phyloP scores from a whole-genome alignment of 2,113 vertebrate species.

The Psilopogon haemacephalus region DNA sequence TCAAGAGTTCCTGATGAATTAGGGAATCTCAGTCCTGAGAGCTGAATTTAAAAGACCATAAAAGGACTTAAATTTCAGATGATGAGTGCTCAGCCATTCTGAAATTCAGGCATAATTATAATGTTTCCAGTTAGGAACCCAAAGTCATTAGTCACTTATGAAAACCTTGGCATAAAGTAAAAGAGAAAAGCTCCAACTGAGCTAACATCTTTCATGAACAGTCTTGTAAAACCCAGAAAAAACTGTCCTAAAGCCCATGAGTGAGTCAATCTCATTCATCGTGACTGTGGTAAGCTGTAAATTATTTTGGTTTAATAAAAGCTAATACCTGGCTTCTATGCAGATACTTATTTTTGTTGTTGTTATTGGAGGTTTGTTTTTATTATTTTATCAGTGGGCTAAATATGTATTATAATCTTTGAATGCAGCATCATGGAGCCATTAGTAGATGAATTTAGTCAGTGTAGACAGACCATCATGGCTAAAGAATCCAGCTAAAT shows the following conservation, averaged over 20 bases:
- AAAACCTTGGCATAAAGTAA: constrained; percentile 62
- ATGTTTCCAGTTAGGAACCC: constrained; percentile 65
- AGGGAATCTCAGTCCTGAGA: constrained; percentile 18
- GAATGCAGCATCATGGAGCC: constrained; percentile 27
- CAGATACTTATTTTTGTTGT: not conserved
- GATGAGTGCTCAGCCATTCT: constrained; percentile 56
- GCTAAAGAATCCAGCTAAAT: constrained; percentile 59
- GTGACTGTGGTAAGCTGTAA: constrained; percentile 29
- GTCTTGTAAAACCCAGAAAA: constrained; percentile 38
- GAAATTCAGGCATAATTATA: constrained; percentile 57
- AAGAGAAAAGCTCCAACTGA: constrained; percentile 64
- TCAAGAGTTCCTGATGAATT: constrained; percentile 43
- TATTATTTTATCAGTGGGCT: not conserved
- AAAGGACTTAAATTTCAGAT: constrained; percentile 66
- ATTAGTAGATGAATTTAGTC: constrained; percentile 38
- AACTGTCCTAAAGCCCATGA: constrained; percentile 17
- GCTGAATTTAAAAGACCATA: constrained; percentile 53
- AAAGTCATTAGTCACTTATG: constrained; percentile 69
- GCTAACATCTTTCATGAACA: constrained; percentile 52
- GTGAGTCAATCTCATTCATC: constrained; percentile 46
- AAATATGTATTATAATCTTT: constrained; percentile 41
- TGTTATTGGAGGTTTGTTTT: too few species aligned
- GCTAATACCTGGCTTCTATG: constrained; percentile 48
- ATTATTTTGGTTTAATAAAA: constrained; percentile 64
- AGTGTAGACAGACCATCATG: constrained; percentile 55